These are phyloP conservation scores for Stenolophus ochropezus DNA, from an alignment of 2,888 invertebrate species.

Conservation along the genomic window DNA sequence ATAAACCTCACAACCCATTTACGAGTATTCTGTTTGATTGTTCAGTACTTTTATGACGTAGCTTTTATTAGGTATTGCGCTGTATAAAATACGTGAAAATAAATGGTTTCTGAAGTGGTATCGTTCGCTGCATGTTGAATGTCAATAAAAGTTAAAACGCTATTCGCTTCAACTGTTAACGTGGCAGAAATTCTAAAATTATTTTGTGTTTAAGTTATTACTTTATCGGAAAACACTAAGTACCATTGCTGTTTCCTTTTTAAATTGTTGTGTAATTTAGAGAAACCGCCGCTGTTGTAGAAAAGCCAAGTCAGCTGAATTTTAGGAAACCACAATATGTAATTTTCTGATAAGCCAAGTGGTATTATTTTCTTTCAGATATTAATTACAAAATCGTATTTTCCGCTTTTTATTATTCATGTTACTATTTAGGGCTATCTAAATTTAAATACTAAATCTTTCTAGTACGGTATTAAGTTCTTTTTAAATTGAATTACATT, in stretches of 20 bases:
- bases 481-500: neutral
- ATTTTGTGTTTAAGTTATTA: conserved; percentile 20
- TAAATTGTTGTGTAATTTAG: neutral
- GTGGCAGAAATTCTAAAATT: conserved; percentile 14
- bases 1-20: conserved; percentile 3
- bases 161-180: conserved; percentile 12
- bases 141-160: conserved; percentile 30
- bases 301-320: neutral
- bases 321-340: neutral
- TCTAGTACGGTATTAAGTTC: neutral
- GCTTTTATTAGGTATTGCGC: conserved; percentile 4
- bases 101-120: conserved; percentile 29
- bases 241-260: neutral
- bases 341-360: neutral
- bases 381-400: neutral
- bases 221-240: conserved; percentile 17
- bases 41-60: conserved; percentile 7
- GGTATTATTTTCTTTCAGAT: neutral
- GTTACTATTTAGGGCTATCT: neutral
- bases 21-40: conserved; percentile 10
- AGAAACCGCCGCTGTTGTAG: neutral
- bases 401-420: neutral
- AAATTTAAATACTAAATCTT: neutral
- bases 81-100: conserved; percentile 16
- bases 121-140: conserved; percentile 20